phyloP scores from a whole-genome alignment of 2,113 vertebrate species.

The Ovibos moschatus region DNA sequence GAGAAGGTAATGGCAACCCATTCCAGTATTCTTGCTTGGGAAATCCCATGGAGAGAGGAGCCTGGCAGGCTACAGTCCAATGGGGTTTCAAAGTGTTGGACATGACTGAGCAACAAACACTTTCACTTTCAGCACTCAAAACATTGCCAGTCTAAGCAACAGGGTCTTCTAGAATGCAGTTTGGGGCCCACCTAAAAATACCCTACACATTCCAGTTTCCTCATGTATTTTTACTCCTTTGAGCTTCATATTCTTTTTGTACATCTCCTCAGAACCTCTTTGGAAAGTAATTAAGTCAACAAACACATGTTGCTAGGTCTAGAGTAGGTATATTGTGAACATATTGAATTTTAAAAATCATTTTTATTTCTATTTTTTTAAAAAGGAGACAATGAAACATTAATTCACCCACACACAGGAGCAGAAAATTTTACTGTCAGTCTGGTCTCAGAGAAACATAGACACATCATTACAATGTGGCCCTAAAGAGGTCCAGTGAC shows the following conservation, averaged over 20 bases:
- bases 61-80: background rate
- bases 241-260: background rate
- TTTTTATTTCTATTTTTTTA: background rate
- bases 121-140: background rate
- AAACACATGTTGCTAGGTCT: background rate
- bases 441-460: constrained; percentile 11
- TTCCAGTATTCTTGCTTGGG: background rate
- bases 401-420: background rate
- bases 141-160: background rate
- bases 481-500: background rate
- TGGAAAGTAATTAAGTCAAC: background rate
- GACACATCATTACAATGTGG: background rate
- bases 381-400: background rate
- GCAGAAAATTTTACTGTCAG: background rate
- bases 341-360: background rate
- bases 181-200: background rate
- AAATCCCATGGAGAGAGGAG: background rate
- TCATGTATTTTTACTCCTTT: background rate
- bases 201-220: background rate
- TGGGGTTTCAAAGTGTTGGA: background rate
- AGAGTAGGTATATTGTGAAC: background rate
- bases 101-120: background rate
- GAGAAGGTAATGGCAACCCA: background rate
- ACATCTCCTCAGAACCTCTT: background rate
- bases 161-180: background rate